Evolutionary conservation across 2,113 vertebrate genomes (phyloP), one percentile per base, ranked within the genome.

Genomic region (Rafetus swinhoei): DNA sequence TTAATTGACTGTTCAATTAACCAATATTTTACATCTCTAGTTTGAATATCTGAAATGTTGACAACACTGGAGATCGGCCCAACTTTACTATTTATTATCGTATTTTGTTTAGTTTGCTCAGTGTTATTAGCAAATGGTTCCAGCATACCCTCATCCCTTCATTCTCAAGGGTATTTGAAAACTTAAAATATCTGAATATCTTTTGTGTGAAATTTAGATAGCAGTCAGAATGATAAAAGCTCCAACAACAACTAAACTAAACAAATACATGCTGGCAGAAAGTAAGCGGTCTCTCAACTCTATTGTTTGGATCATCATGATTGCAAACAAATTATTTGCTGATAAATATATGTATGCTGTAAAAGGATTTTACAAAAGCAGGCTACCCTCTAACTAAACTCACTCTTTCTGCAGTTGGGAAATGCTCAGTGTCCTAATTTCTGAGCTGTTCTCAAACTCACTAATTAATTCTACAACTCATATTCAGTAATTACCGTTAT

Each of bases 81-180:
- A 97, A 76, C 10, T 86, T 96, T 50, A 39, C 92, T 92, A 94
- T 84, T 53, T 79, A 81, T 62, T 98, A 95, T 45, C 45, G 6
- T 94, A 94, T 97, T 93, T n/a, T 95, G 56, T 94, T 97, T 96
- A 90, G 82, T 87, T 95, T 87, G 72, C 86, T 97, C 96, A 79
- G 55, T 95, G 90, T 96, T 97, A 95, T 81, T 97, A 96, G 96
- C 96, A 96, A 95, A 59, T 93, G 97, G 81, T 39, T 85, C 22
- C 80, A 82, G 35, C 22, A 27, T 90, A 85, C 54, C 53, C n/a
- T n/a, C 81, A 84, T 19, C 32, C 18, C 90, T 95, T 95, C 86
- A 81, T 97, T 97, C 87, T 91, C 89, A 97, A 92, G 79, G 94
- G 94, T 97, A 97, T 92, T 94, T 95, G 95, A 97, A 95, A 95